Evolutionary conservation across 2,797 vertebrate genomes (phyloP).

Genomic region (Coilia nasus): DNA sequence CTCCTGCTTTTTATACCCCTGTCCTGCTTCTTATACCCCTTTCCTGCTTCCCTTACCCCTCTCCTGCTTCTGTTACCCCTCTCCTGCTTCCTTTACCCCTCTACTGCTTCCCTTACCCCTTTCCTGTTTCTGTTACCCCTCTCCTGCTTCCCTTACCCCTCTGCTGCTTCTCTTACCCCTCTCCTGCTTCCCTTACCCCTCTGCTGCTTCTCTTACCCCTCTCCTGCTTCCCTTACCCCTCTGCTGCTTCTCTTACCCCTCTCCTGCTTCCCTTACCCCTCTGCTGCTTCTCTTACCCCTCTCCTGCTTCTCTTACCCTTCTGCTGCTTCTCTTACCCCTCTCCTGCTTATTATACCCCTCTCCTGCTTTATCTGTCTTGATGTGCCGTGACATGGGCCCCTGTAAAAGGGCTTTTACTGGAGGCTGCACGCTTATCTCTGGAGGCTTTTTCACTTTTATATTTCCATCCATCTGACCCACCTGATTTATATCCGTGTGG

Average conservation of each 20-base stretch:
- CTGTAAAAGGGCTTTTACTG: background rate
- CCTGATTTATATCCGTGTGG: conserved; percentile 56
- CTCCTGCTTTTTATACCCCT: no score
- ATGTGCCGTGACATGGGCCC: background rate
- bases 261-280: background rate
- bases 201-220: background rate
- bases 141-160: background rate
- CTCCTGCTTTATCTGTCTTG: background rate
- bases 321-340: no score
- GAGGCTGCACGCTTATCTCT: background rate
- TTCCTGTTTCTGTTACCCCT: no score
- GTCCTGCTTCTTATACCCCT: no score
- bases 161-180: no score
- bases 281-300: background rate
- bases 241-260: no score
- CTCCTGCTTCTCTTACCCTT: background rate
- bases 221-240: no score
- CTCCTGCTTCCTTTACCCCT: background rate
- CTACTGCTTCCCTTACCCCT: no score
- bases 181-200: no score
- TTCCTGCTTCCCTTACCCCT: background rate
- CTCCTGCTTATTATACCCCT: background rate
- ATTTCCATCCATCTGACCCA: conserved; percentile 55
- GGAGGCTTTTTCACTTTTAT: conserved; percentile 54
- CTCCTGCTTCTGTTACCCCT: background rate